Evolutionary conservation across 2,797 vertebrate species (phyloP).

Genomic region (Semaprochilodus insignis): DNA sequence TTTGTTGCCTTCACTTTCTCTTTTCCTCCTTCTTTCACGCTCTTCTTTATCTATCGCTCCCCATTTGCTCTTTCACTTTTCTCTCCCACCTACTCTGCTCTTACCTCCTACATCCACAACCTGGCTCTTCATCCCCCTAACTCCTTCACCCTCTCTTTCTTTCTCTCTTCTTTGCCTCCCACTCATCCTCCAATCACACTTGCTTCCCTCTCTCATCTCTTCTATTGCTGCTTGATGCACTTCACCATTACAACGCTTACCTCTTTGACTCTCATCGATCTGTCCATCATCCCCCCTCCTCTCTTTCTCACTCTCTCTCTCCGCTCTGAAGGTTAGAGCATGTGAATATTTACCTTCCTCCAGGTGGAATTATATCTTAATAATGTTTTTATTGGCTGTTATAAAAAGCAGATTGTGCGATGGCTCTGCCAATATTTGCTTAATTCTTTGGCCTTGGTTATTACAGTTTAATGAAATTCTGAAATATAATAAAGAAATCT

Average conservation of each 20-base stretch:
- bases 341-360: constrained; percentile 70
- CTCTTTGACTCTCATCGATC: constrained; percentile 17
- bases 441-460: constrained; percentile 71
- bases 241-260: constrained; percentile 34
- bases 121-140: constrained; percentile 29
- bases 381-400: constrained; percentile 77
- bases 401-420: constrained; percentile 61
- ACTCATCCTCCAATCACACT: constrained; percentile 45
- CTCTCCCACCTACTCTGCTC: constrained; percentile 31
- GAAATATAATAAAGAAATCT: constrained; percentile 76
- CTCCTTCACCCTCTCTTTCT: constrained; percentile 15
- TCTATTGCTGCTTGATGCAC: constrained; percentile 35
- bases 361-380: constrained; percentile 68
- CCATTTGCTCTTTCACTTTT: neutral
- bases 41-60: neutral
- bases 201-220: constrained; percentile 11
- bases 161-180: constrained; percentile 40
- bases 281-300: constrained; percentile 25
- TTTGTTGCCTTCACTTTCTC: neutral
- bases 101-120: constrained; percentile 30
- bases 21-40: neutral
- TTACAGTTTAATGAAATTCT: constrained; percentile 77
- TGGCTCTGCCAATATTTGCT: constrained; percentile 75
- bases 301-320: constrained; percentile 49
- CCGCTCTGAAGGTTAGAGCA: constrained; percentile 8